These are phyloP conservation scores for Ptyas mucosa DNA, from an alignment of 2,113 vertebrate genomes.

Conservation along the genomic window DNA sequence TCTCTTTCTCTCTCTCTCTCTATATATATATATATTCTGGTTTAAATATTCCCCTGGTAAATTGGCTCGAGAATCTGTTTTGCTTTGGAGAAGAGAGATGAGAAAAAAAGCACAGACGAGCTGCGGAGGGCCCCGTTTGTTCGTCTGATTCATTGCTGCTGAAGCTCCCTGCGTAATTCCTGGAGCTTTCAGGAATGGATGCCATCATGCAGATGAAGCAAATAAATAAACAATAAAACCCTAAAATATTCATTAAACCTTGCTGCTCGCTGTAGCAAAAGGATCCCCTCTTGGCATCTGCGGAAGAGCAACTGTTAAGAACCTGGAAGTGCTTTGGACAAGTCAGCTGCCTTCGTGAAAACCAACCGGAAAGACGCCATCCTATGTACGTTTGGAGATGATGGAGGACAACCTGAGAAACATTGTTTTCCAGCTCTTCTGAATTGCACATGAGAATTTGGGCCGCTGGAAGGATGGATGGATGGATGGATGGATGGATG, in stretches of 20 bases:
- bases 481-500: too few species aligned
- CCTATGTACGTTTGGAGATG: too few species aligned
- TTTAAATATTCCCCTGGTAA: not conserved
- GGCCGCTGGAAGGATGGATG: too few species aligned
- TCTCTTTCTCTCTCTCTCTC: too few species aligned
- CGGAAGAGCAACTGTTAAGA: not conserved
- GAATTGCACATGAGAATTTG: too few species aligned
- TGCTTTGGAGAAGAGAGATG: not conserved
- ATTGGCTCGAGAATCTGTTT: not conserved
- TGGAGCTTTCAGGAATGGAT: not conserved
- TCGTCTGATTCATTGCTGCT: not conserved
- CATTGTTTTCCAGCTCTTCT: not conserved
- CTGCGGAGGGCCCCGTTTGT: not conserved
- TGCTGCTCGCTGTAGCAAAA: not conserved
- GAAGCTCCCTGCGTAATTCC: not conserved
- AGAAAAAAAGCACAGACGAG: not conserved
- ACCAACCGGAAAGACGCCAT: not conserved
- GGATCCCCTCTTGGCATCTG: not conserved
- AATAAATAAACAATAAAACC: not conserved
- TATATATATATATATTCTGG: not conserved
- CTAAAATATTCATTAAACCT: not conserved
- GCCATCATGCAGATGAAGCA: not conserved
- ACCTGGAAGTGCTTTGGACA: not conserved
- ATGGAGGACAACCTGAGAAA: not conserved
- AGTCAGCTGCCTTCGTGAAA: not conserved